Conservation (phyloP, 1,140 invertebrate genomes). For the Tachypleus tridentatus region DNA sequence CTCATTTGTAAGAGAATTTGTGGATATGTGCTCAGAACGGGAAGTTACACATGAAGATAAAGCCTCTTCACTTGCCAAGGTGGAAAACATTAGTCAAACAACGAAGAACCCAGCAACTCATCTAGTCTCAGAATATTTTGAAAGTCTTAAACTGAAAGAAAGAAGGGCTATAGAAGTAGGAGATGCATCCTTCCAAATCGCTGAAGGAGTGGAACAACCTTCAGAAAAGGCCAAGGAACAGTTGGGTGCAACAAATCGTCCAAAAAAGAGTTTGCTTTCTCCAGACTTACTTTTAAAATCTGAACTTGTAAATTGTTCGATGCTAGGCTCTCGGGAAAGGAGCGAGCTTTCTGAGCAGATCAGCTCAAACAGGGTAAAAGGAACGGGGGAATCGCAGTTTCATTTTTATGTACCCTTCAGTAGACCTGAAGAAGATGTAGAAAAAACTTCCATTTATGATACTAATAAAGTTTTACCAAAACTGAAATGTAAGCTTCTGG, state of each 20-base stretch:
- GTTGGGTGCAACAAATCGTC: not conserved
- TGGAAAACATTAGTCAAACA: not conserved
- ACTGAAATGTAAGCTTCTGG: not conserved
- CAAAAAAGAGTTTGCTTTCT: not conserved
- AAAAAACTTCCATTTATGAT: not conserved
- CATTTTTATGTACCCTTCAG: not conserved
- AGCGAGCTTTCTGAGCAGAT: not conserved
- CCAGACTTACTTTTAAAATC: not conserved
- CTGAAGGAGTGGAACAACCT: not conserved
- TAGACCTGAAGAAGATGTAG: not conserved
- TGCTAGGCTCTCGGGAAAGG: not conserved
- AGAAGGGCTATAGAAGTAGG: conserved; percentile 16
- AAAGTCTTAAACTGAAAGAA: conserved; percentile 20
- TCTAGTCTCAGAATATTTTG: conserved; percentile 18
- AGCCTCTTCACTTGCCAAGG: not conserved
- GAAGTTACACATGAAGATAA: not conserved
- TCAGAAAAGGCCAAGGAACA: conserved; percentile 3
- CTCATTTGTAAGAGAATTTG: not conserved
- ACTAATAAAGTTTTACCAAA: not conserved
- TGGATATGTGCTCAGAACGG: not conserved
- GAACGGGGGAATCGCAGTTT: not conserved
- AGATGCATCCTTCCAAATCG: conserved; percentile 6
- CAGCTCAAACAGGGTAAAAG: not conserved
- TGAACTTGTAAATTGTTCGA: not conserved
- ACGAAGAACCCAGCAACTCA: conserved; percentile 15